Evolutionary conservation across 2,888 invertebrate species (phyloP).

Genomic region (Tipula unca): DNA sequence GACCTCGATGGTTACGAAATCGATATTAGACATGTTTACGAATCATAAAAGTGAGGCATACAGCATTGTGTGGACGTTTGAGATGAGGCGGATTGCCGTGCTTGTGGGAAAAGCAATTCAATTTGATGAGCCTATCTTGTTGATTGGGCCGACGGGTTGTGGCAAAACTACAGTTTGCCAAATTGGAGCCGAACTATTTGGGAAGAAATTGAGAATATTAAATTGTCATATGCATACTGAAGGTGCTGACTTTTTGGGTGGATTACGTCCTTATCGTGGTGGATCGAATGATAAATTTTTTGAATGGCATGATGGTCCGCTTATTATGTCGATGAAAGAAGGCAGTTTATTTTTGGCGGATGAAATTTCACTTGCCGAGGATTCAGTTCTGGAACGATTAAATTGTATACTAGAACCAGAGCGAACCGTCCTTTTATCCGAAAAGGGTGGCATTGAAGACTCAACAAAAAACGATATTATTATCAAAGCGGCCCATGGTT

Average conservation of each 20-base stretch:
- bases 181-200: slow-evolving; percentile 62
- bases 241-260: slow-evolving; percentile 94
- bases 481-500: slow-evolving; percentile 61
- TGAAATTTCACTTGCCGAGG: slow-evolving; percentile 98
- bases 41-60: slow-evolving; percentile 47
- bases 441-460: slow-evolving; percentile 66
- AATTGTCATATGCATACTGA: slow-evolving; percentile 99
- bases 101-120: slow-evolving; percentile 74
- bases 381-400: slow-evolving; percentile 92
- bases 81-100: slow-evolving; percentile 75
- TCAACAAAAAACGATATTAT: slow-evolving; percentile 42
- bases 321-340: slow-evolving; percentile 80
- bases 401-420: slow-evolving; percentile 95
- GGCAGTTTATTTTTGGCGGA: slow-evolving; percentile 91
- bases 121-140: slow-evolving; percentile 86
- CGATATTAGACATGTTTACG: slow-evolving; percentile 58
- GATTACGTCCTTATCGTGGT: slow-evolving; percentile 74
- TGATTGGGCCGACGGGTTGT: slow-evolving; percentile 97
- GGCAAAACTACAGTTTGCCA: slow-evolving; percentile 97
- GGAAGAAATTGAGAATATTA: slow-evolving; percentile 63
- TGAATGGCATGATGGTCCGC: slow-evolving; percentile 96
- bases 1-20: slow-evolving; percentile 69
- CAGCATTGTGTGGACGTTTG: slow-evolving; percentile 84
- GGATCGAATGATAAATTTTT: slow-evolving; percentile 54
- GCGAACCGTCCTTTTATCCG: slow-evolving; percentile 79